Evolutionary conservation across 2,113 vertebrate species (phyloP), one percentile per base, ranked within the genome.

Genomic region (Bubo bubo): DNA sequence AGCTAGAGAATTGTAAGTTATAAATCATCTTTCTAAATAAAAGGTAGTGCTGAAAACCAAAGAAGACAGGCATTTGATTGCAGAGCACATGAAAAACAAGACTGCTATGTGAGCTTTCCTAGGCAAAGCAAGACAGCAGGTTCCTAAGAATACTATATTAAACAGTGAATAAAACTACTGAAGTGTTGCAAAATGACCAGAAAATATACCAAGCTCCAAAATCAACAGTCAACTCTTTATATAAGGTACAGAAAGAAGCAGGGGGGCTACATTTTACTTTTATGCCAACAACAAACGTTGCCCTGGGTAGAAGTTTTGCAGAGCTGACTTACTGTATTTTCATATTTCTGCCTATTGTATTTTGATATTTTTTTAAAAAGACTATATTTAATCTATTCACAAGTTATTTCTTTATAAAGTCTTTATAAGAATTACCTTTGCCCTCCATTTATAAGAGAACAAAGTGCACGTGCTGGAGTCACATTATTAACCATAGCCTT

Each of bases 401-500:
- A 93, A 94, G 60, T 82, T 56, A 90, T 35, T 86, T 74, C 58
- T 91, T 68, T 71, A 96, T 5, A 96, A 95, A 88, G 86, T 95
- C 91, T 94, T 71, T 66, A 3, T 79, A 71, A 85, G 62, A 34
- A 96, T 97, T 97, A 99, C 99, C 99, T 97, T 88, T 99, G 98
- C 93, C 99, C 99, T 94, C 99, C 99, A 77, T 95, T 98, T 81
- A 99, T 98, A 50, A 99, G 98, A 77, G 99, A 98, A 85, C 96
- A 97, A 88, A 99, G 98, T 84, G 99, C 98, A 35, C 99, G 99
- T 45, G 98, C 98, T 52, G 99, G 98, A 34, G 99, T 99, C 97
- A 99, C 99, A 95, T 99, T 98, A 90, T 98, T 98, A 93, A 99
- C 98, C 99, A 99, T 99, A 96, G 98, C 98, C 95, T 98, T 98